Percentiles rank a stretch among this genome's conserved stretches.
These are phyloP conservation scores for Actias luna DNA, from an alignment of 2,888 invertebrate species.

Conservation along the genomic window DNA sequence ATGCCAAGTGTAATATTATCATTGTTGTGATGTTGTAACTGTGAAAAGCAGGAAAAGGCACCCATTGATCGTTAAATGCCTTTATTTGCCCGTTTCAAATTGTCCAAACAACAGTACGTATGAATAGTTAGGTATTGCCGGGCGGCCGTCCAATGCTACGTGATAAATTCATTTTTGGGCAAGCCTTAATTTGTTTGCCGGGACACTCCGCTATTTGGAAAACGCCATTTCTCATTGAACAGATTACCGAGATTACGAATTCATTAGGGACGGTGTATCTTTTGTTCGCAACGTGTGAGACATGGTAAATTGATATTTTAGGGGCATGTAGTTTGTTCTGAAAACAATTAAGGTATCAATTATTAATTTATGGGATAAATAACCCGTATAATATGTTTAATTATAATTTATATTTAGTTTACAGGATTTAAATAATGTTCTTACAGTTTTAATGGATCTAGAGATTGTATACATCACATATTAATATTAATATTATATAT, in stretches of 20 bases:
- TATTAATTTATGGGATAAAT: not conserved
- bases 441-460: too few relatives aligned
- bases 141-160: constrained; percentile 42
- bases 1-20: too few relatives aligned
- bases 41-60: not conserved
- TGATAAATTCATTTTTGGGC: constrained; percentile 81
- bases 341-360: constrained; percentile 11
- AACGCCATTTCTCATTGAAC: constrained; percentile 79
- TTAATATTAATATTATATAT: too few relatives aligned
- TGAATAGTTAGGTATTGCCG: constrained; percentile 58
- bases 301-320: constrained; percentile 73
- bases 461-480: too few relatives aligned
- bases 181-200: constrained; percentile 77
- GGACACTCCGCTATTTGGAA: constrained; percentile 61
- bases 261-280: constrained; percentile 77
- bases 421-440: not conserved
- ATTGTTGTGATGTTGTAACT: not conserved
- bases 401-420: not conserved
- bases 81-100: constrained; percentile 16
- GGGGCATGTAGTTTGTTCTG: constrained; percentile 57
- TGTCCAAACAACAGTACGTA: constrained; percentile 39
- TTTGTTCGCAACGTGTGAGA: constrained; percentile 56
- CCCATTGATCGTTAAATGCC: not conserved
- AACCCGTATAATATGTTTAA: too few relatives aligned
- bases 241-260: constrained; percentile 80